Evolutionary conservation across 2,797 vertebrate species (phyloP).

Genomic region (Chaunax sp.): DNA sequence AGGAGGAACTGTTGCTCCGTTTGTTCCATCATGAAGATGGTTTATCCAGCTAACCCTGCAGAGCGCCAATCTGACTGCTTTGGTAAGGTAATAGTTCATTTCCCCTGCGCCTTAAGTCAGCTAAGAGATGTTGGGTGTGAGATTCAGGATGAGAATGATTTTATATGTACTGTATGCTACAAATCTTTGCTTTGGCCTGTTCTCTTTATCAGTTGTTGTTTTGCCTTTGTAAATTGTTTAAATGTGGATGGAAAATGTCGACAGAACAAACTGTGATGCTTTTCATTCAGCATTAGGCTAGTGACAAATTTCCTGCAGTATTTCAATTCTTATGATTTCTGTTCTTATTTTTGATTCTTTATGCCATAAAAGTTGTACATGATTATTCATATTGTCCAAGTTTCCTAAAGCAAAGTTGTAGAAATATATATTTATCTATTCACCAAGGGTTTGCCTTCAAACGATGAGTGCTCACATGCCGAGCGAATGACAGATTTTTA

Average conservation of each 20-base stretch:
- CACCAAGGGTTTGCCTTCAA: constrained; percentile 78
- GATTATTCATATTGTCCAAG: constrained; percentile 12
- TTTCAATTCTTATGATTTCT: constrained; percentile 5
- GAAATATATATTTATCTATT: constrained; percentile 67
- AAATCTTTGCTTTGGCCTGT: constrained; percentile 20
- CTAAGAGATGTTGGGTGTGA: constrained; percentile 11
- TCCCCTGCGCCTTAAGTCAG: constrained; percentile 61
- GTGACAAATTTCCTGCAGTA: constrained; percentile 25
- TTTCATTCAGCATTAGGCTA: constrained; percentile 1
- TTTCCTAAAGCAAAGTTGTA: constrained; percentile 44
- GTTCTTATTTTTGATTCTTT: constrained; percentile 17
- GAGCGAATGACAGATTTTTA: constrained; percentile 34
- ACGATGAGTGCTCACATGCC: constrained; percentile 36
- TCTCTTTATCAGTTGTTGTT: constrained; percentile 25
- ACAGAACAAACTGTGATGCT: constrained; percentile 51
- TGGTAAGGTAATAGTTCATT: too few species aligned
- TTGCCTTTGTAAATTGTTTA: constrained; percentile 31
- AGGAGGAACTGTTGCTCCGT: neutral
- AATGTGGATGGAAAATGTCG: constrained; percentile 65
- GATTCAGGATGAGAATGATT: constrained; percentile 29
- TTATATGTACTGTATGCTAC: constrained; percentile 4
- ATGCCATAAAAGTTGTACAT: constrained; percentile 30
- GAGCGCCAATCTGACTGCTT: too few species aligned
- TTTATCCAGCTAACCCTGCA: neutral
- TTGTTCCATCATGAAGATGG: constrained; percentile 3